Evolutionary conservation across 2,113 vertebrate species (phyloP), one percentile per base, ranked within the genome.

Genomic region (Sceloporus tristichus): DNA sequence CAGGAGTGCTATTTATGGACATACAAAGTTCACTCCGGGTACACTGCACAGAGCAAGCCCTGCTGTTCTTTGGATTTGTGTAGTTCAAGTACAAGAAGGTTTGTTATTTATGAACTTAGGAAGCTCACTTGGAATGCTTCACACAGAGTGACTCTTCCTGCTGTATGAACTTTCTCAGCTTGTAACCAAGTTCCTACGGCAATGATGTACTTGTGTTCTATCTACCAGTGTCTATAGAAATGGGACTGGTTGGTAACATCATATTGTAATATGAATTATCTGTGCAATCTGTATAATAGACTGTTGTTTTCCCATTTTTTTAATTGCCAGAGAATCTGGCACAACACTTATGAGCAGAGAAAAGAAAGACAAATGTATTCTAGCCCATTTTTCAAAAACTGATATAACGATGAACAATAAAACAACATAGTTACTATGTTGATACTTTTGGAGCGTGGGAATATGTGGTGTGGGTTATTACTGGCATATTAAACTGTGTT

Each of bases 61-160:
- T 79, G 70, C 68, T 84, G 42, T 34, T 84, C 68, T 84, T 34
- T 74, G 19, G 48, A 74, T 74, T 74, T 84, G 56, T 71, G 48
- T 29, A 56, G 48, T 68, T 84, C 27, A 74, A n/a, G 48, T 11
- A 23, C 29, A 21, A 34, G 68, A 84, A 54, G 29, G 19, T 38
- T 73, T 73, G 68, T 70, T 73, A 73, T 84, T 54, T 85, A 75
- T 38, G n/a, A 75, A 75, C n/a, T 75, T 75, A 25, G 2, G 21
- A 40, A 16, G 34, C 54, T 85, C 83, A 85, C n/a, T 59, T 85
- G 70, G 68, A 59, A 11, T 16, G 19, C 13, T 21, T 59, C 75
- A 23, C 27, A 76, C n/a, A 40, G 14, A 62, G 34, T 76, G 53
- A 84, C 23, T 84, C 54, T 27, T 27, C 13, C 54, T 62, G 9